Evolutionary conservation across 2,113 vertebrate genomes (phyloP).

Genomic region (Neodontobutis hainanensis): DNA sequence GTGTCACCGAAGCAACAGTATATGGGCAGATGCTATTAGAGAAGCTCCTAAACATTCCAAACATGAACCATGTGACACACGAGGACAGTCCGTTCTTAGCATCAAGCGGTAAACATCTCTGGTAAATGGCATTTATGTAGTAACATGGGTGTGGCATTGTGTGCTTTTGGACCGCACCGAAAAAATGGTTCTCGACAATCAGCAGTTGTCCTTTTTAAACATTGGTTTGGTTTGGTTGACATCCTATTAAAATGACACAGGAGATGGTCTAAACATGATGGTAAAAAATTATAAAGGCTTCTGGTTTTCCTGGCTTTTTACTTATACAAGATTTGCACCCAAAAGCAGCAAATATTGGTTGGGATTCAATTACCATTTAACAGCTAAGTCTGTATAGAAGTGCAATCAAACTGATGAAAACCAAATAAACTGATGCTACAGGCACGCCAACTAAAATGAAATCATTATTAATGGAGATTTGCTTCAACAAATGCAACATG

Average conservation of each 20-base stretch:
- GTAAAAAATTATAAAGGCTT: too few relatives aligned
- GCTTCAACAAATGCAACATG: slow-evolving; percentile 41
- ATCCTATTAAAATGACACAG: neutral
- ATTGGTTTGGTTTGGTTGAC: neutral
- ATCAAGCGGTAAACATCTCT: slow-evolving; percentile 31
- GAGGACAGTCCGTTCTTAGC: slow-evolving; percentile 14
- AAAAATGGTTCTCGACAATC: neutral
- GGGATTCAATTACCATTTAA: slow-evolving; percentile 3
- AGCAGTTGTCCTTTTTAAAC: neutral
- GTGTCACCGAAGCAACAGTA: slow-evolving; percentile 14
- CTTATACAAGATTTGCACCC: too few relatives aligned
- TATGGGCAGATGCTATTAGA: slow-evolving; percentile 48
- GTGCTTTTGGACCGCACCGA: slow-evolving; percentile 14
- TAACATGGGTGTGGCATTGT: slow-evolving; percentile 13
- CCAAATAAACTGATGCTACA: slow-evolving; percentile 8
- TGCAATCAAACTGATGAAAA: slow-evolving; percentile 13
- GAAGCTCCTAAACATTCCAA: slow-evolving; percentile 49
- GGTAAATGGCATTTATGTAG: slow-evolving; percentile 9
- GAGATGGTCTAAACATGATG: too few relatives aligned
- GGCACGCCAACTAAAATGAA: neutral
- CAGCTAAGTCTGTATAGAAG: neutral
- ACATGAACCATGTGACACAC: slow-evolving; percentile 21
- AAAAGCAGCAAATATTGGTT: slow-evolving; percentile 16
- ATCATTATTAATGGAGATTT: slow-evolving; percentile 17
- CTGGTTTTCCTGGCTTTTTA: too few relatives aligned